Evolutionary conservation across 2,797 vertebrate species (phyloP).

Genomic region (Lagocephalus sceleratus): DNA sequence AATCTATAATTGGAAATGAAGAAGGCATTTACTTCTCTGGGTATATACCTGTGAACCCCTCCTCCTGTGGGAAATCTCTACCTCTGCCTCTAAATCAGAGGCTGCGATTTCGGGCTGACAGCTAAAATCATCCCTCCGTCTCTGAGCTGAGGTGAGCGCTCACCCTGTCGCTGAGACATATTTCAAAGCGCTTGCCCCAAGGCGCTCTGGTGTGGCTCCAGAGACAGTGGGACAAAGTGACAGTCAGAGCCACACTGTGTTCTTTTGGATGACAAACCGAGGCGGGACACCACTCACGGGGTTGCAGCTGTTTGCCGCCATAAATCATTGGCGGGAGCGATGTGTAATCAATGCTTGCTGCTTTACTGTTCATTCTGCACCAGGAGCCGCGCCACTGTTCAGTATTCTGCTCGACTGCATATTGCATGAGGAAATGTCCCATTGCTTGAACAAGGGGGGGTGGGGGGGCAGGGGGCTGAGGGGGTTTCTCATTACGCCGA

Average conservation of each 20-base stretch:
- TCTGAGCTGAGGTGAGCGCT: slow-evolving; percentile 55
- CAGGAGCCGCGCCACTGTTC: slow-evolving; percentile 29
- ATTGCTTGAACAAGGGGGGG: slow-evolving; percentile 44
- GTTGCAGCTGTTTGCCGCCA: slow-evolving; percentile 31
- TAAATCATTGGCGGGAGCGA: slow-evolving; percentile 45
- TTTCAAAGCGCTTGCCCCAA: slow-evolving; percentile 61
- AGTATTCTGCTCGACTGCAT: slow-evolving; percentile 51
- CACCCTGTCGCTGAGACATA: slow-evolving; percentile 48
- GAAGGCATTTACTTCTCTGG: slow-evolving; percentile 61
- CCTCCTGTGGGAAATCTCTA: slow-evolving; percentile 65
- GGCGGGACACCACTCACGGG: slow-evolving; percentile 30
- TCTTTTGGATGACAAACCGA: slow-evolving; percentile 44
- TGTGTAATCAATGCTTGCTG: slow-evolving; percentile 47
- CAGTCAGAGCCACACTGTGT: slow-evolving; percentile 21
- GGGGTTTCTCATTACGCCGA: slow-evolving; percentile 33
- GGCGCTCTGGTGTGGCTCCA: slow-evolving; percentile 44
- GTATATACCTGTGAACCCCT: slow-evolving; percentile 64
- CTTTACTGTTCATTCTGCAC: slow-evolving; percentile 33
- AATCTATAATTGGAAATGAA: slow-evolving; percentile 73
- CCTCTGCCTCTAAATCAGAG: slow-evolving; percentile 70
- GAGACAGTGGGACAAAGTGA: slow-evolving; percentile 37
- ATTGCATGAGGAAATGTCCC: slow-evolving; percentile 55
- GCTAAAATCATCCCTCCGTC: slow-evolving; percentile 63
- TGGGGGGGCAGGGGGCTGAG: no score
- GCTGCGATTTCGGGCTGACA: slow-evolving; percentile 63